Base-by-base conservation (phyloP, 2,888 invertebrate genomes). In the Drosophila setosimentum region DNA sequence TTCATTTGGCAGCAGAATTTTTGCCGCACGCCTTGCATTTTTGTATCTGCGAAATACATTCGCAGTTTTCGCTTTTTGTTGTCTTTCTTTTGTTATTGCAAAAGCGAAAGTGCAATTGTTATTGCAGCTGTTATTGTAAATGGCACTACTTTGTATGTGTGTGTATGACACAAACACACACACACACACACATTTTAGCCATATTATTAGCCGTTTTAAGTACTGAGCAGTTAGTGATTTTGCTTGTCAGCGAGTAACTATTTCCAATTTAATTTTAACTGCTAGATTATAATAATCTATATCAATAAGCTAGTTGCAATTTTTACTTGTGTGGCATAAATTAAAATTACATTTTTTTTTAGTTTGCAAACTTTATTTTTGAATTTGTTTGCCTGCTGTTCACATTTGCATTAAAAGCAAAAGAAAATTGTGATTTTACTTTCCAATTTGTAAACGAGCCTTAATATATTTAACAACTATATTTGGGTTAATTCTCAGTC, bases 91-190 rank as follows among this genome's bases (percentile, higher is more conserved):
- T 30, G 65, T 45, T 30, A 50, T 27, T 54, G 33, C 32, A 76
- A 82, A 84, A 87, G 68, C 75, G 88, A 84, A 84, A 87, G 86
- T 87, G 83, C 80, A 74, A 37, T 69, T 69, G 64, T 27, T 29
- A n/a, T 13, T 54, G 40, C 27, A 40, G 37, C 37, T 40, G 55
- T 13, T 37, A 8, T 21, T 57, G 29, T 30, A 32, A 29, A 30
- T 72, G 53, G 45, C 16, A 32, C 33, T 37, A 8, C 54, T 40
- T 40, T 10, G 18, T 40, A 10, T 61, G 37, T 21, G 11, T 21
- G 35, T 35, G 16, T 35, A 2, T 6, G 6, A 35, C 21, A 21
- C 42, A 42, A n/a, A n/a, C 3, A 8, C 37, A 18, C 11, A 18
- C 35, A 18, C 7, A 16, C 49, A 53, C 21, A 27, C 16, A 54